Evolutionary conservation across 2,888 invertebrate genomes (phyloP).

Genomic region (Molorchus minor): DNA sequence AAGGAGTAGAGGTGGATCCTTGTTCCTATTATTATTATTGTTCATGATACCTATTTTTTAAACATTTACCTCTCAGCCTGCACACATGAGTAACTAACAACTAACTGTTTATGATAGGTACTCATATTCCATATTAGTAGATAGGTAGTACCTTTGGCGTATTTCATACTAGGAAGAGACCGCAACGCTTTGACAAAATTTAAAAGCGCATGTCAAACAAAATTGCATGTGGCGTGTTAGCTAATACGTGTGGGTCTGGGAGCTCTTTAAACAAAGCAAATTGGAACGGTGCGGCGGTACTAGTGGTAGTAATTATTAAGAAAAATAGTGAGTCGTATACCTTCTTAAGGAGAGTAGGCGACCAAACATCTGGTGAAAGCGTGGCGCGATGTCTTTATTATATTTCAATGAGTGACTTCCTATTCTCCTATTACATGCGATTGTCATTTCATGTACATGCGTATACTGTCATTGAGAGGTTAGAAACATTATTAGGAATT

Average conservation of each 20-base stretch:
- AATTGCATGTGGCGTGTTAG: conserved; percentile 17
- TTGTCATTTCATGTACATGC: too few species aligned
- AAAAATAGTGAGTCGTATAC: conserved; percentile 26
- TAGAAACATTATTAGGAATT: too few species aligned
- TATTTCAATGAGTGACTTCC: background rate
- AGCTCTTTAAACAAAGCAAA: conserved; percentile 27
- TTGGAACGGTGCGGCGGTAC: conserved; percentile 25
- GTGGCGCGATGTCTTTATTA: conserved; percentile 16
- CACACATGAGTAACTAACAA: too few species aligned
- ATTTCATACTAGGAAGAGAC: conserved; percentile 19
- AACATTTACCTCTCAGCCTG: too few species aligned
- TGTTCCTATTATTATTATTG: too few species aligned
- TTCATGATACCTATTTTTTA: too few species aligned
- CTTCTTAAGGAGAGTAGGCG: conserved; percentile 28
- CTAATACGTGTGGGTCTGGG: conserved; percentile 10
- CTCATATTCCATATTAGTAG: conserved; percentile 2
- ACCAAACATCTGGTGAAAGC: conserved; percentile 30
- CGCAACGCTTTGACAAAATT: conserved; percentile 18
- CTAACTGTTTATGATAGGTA: background rate
- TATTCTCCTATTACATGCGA: too few species aligned
- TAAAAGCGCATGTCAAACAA: conserved; percentile 1
- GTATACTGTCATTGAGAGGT: too few species aligned
- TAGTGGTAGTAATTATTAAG: conserved; percentile 29
- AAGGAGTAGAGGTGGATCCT: too few species aligned
- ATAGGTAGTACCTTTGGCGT: background rate